A percentile compares a stretch with the other conserved stretches of the same genome.
Evolutionary conservation across 2,888 invertebrate species (phyloP).

Genomic region (Ecliptopera silaceata): DNA sequence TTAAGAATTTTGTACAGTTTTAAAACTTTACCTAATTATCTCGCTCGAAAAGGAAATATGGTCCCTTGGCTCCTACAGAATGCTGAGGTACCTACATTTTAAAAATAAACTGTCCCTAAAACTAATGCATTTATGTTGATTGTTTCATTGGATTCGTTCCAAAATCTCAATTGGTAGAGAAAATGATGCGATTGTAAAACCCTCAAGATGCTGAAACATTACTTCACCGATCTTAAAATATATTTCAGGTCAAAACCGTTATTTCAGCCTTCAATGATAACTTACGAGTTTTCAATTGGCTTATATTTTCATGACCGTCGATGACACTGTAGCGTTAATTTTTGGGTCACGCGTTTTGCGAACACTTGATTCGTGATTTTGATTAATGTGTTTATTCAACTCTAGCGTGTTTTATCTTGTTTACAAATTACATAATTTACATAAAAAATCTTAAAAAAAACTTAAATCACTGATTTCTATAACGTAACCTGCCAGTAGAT

Average conservation of each 20-base stretch:
- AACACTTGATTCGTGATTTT: conserved; percentile 6
- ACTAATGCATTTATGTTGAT: not conserved
- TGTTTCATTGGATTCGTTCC: conserved; percentile 43
- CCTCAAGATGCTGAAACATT: not conserved
- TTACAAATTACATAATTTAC: conserved; percentile 18
- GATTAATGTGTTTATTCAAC: conserved; percentile 12
- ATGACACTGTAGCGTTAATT: conserved; percentile 6
- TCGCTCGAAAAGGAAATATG: no score
- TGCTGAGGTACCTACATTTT: no score
- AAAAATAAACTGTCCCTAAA: no score
- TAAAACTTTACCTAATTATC: no score
- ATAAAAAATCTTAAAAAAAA: not conserved
- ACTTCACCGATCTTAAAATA: not conserved
- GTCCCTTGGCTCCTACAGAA: no score
- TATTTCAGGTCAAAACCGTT: not conserved
- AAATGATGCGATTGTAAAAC: not conserved
- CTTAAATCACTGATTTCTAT: not conserved
- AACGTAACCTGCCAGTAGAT: no score
- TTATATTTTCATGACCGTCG: not conserved
- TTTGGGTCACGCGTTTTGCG: conserved; percentile 6
- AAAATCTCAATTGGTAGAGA: conserved; percentile 33
- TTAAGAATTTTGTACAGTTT: no score
- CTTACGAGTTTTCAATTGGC: conserved; percentile 10
- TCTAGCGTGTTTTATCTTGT: not conserved
- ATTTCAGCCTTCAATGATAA: not conserved